A percentile compares a stretch with the other conserved stretches of the same genome.
phyloP scores from a whole-genome alignment of 2,888 invertebrate species.

The Onthophagus sagittarius region DNA sequence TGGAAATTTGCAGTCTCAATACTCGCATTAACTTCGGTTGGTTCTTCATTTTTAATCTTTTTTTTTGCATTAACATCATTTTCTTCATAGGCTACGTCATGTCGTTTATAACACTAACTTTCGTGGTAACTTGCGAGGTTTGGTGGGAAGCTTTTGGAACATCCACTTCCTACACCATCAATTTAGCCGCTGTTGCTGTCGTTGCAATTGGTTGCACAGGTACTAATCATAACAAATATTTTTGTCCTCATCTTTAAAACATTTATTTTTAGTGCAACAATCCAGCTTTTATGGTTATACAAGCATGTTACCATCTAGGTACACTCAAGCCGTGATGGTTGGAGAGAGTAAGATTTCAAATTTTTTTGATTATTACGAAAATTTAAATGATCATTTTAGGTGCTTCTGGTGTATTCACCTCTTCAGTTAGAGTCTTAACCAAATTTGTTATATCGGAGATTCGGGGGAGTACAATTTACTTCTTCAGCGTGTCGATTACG shows the following conservation, averaged over 20 bases:
- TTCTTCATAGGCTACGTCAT: slow-evolving; percentile 67
- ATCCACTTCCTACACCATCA: slow-evolving; percentile 77
- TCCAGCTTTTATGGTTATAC: slow-evolving; percentile 94
- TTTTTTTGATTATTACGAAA: not conserved
- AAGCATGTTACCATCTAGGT: slow-evolving; percentile 83
- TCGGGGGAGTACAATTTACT: slow-evolving; percentile 78
- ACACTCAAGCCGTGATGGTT: slow-evolving; percentile 92
- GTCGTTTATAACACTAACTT: slow-evolving; percentile 75
- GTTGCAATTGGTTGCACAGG: slow-evolving; percentile 86
- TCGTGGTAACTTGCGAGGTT: slow-evolving; percentile 82
- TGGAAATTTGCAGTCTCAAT: slow-evolving; percentile 77
- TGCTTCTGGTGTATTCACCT: slow-evolving; percentile 83
- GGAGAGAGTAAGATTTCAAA: slow-evolving; percentile 71
- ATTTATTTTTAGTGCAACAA: slow-evolving; percentile 66
- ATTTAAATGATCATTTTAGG: slow-evolving; percentile 53
- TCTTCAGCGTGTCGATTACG: slow-evolving; percentile 76
- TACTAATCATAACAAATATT: slow-evolving; percentile 33
- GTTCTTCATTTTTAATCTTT: no score
- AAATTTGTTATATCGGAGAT: slow-evolving; percentile 75
- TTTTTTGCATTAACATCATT: slow-evolving; percentile 13
- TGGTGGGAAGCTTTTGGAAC: slow-evolving; percentile 79
- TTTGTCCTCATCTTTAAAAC: not conserved
- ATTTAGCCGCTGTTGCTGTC: slow-evolving; percentile 77
- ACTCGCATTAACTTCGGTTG: slow-evolving; percentile 81
- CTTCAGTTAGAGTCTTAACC: slow-evolving; percentile 78